These are phyloP conservation scores for Pediacus dermestoides DNA, from an alignment of 2,888 invertebrate genomes.

Conservation along the genomic window DNA sequence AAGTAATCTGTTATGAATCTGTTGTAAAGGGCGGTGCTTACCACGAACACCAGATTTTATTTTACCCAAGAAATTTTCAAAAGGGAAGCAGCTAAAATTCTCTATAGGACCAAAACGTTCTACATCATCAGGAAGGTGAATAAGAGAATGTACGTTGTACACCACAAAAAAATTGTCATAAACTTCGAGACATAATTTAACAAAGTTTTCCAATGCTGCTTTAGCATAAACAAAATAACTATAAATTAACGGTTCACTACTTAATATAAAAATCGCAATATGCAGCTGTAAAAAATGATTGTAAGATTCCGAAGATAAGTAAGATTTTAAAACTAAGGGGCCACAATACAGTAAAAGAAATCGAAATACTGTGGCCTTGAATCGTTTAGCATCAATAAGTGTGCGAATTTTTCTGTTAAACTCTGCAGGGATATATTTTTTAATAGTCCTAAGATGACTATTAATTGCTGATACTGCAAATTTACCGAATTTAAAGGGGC, in stretches of 20 bases:
- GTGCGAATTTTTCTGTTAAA: constrained; percentile 9
- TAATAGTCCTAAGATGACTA: constrained; percentile 1
- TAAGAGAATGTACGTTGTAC: constrained; percentile 12
- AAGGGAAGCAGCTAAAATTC: constrained; percentile 11
- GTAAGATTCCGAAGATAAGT: constrained; percentile 2
- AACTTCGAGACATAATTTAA: constrained; percentile 5
- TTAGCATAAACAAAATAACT: constrained; percentile 4
- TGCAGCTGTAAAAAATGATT: constrained; percentile 12
- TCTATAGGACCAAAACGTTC: constrained; percentile 10
- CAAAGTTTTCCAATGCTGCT: constrained; percentile 7
- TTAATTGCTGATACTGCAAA: not conserved
- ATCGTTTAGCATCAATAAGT: constrained; percentile 8
- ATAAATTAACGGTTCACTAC: not conserved
- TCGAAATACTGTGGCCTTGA: constrained; percentile 5
- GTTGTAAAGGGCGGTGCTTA: constrained; percentile 5
- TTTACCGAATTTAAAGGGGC: not conserved
- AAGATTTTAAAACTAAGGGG: constrained; percentile 8
- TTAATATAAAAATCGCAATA: constrained; percentile 8
- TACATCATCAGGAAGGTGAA: constrained; percentile 10
- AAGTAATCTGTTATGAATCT: too few relatives aligned
- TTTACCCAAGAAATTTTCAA: constrained; percentile 11
- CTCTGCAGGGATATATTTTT: constrained; percentile 6
- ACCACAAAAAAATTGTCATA: constrained; percentile 8
- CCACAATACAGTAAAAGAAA: constrained; percentile 8
- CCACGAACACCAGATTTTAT: constrained; percentile 8